These are phyloP conservation scores for Cromileptes altivelis DNA, from an alignment of 2,113 vertebrate species.

Conservation along the genomic window DNA sequence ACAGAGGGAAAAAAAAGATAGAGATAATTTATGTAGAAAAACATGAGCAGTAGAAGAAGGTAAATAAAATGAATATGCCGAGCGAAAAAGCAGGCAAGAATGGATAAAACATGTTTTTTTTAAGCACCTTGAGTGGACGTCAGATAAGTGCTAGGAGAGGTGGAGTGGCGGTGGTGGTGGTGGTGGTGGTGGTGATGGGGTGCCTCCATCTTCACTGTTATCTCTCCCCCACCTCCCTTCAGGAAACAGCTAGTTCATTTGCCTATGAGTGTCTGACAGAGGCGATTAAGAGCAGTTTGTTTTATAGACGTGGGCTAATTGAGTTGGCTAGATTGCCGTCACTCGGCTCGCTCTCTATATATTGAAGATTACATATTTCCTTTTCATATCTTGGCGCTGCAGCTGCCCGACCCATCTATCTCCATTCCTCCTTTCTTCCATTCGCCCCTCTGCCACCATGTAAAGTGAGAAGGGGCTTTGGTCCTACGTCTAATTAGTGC, in stretches of 20 bases:
- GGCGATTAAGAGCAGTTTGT: conserved; percentile 83
- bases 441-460: conserved; percentile 51
- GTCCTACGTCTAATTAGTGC: conserved; percentile 79
- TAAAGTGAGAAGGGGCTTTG: conserved; percentile 62
- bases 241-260: conserved; percentile 66
- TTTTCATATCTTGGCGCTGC: conserved; percentile 78
- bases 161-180: background rate
- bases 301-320: conserved; percentile 82
- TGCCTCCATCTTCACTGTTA: conserved; percentile 48
- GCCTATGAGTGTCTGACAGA: conserved; percentile 68
- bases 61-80: conserved; percentile 15
- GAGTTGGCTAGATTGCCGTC: conserved; percentile 80
- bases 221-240: conserved; percentile 24
- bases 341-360: conserved; percentile 52
- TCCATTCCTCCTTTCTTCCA: conserved; percentile 55
- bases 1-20: background rate
- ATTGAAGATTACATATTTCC: conserved; percentile 80
- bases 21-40: conserved; percentile 24
- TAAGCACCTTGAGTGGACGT: conserved; percentile 39
- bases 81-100: background rate
- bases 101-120: conserved; percentile 31
- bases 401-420: conserved; percentile 72
- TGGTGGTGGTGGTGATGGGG: conserved; percentile 10
- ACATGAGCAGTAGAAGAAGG: conserved; percentile 1
- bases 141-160: conserved; percentile 53